These are phyloP conservation scores for Diploscapter pachys DNA, from an alignment of 1,140 invertebrate species.

Conservation along the genomic window DNA sequence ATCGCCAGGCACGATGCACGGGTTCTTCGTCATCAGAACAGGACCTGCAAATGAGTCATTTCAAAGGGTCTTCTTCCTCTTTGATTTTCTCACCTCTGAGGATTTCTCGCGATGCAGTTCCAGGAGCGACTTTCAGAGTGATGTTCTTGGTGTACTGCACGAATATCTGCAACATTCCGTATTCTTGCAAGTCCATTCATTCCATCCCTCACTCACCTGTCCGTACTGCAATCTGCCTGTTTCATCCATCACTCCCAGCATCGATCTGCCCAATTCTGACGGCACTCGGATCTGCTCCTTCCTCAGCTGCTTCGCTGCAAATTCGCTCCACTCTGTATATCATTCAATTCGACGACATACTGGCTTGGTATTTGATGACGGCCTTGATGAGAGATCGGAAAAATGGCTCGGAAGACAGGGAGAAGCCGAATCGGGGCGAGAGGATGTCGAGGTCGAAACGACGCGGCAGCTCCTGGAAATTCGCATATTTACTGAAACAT, in stretches of 20 bases:
- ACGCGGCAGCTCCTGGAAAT: conserved; percentile 21
- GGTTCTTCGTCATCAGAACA: conserved; percentile 58
- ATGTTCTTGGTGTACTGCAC: conserved; percentile 49
- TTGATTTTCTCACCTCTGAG: neutral
- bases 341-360: conserved; percentile 21
- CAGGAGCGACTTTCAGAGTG: neutral
- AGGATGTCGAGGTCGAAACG: conserved; percentile 40
- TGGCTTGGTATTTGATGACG: conserved; percentile 19
- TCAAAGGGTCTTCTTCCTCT: neutral
- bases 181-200: neutral
- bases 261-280: conserved; percentile 43
- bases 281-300: conserved; percentile 53
- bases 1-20: conserved; percentile 58
- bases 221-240: conserved; percentile 48
- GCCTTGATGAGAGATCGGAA: conserved; percentile 43
- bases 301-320: conserved; percentile 32
- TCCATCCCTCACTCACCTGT: conserved; percentile 14
- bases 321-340: neutral
- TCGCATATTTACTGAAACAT: no score
- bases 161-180: conserved; percentile 37
- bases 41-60: conserved; percentile 11
- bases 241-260: conserved; percentile 55
- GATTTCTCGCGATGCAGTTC: neutral
- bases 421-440: conserved; percentile 34
- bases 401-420: conserved; percentile 51